These are phyloP conservation scores for Mylabris phalerata DNA, from an alignment of 1,140 invertebrate genomes.

Conservation along the genomic window DNA sequence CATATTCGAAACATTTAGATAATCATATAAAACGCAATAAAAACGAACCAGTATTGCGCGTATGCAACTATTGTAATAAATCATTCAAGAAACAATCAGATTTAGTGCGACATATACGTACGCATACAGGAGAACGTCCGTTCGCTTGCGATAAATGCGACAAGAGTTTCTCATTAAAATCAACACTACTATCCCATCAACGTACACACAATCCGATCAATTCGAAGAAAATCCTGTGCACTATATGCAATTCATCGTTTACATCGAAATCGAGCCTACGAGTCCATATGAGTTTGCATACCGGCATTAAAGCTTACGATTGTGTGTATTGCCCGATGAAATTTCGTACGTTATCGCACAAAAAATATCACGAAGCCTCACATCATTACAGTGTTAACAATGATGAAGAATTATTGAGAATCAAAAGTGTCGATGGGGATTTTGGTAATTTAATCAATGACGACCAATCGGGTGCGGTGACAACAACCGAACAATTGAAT, in stretches of 20 bases:
- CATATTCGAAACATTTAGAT: slow-evolving; percentile 18
- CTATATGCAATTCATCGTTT: slow-evolving; percentile 53
- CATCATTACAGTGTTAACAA: slow-evolving; percentile 1
- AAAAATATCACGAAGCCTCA: slow-evolving; percentile 50
- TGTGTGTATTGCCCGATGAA: slow-evolving; percentile 56
- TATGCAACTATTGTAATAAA: slow-evolving; percentile 31
- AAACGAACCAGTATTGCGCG: neutral
- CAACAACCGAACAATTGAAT: neutral
- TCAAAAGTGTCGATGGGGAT: neutral
- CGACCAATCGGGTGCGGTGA: neutral
- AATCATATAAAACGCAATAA: slow-evolving; percentile 8
- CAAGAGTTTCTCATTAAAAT: slow-evolving; percentile 62
- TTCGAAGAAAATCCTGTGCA: slow-evolving; percentile 50
- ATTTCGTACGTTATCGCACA: slow-evolving; percentile 64
- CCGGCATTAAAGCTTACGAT: slow-evolving; percentile 53
- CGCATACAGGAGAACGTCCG: slow-evolving; percentile 63
- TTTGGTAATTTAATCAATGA: too few species aligned
- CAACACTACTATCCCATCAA: slow-evolving; percentile 55
- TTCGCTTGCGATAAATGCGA: slow-evolving; percentile 57
- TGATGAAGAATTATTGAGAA: neutral
- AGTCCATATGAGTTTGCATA: slow-evolving; percentile 55
- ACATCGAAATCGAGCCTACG: slow-evolving; percentile 58
- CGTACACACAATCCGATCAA: slow-evolving; percentile 50
- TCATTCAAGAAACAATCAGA: slow-evolving; percentile 37
- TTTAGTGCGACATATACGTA: slow-evolving; percentile 42